Evolutionary conservation across 2,888 invertebrate genomes (phyloP).

Genomic region (Imbricaverruca yamaguchii): DNA sequence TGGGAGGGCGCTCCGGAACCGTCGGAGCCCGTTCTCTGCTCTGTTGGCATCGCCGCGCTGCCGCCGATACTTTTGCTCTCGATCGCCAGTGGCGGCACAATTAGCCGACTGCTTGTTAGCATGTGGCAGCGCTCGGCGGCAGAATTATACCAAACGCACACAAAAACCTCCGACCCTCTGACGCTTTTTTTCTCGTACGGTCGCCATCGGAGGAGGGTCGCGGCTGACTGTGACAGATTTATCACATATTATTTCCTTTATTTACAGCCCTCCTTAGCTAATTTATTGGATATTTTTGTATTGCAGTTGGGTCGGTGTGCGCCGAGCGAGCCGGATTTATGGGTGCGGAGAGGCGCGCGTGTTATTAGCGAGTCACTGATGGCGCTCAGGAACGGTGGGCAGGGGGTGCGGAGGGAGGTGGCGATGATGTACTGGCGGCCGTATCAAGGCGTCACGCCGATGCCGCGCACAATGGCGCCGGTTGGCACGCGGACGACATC

Average conservation of each 20-base stretch:
- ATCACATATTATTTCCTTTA: slow-evolving; percentile 19
- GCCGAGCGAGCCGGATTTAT: not conserved
- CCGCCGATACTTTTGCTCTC: too few species aligned
- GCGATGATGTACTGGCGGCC: not conserved
- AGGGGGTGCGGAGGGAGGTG: too few species aligned
- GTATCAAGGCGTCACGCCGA: too few species aligned
- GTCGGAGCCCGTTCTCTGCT: too few species aligned
- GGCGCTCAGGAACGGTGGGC: not conserved
- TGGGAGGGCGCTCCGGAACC: too few species aligned
- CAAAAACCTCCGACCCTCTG: not conserved
- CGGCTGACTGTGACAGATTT: not conserved
- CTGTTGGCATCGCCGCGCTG: too few species aligned
- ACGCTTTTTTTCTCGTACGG: not conserved
- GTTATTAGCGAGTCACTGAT: not conserved
- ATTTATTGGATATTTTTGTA: slow-evolving; percentile 18
- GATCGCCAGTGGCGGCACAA: not conserved
- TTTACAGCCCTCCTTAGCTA: slow-evolving; percentile 17
- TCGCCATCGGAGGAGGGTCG: not conserved
- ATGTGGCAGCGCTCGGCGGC: not conserved
- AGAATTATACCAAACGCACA: not conserved
- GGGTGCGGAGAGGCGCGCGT: not conserved
- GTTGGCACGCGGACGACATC: too few species aligned
- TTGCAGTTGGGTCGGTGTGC: not conserved
- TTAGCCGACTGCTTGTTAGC: slow-evolving; percentile 4
- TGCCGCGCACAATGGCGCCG: too few species aligned